These are phyloP conservation scores for Trachelus tabidus DNA, from an alignment of 2,888 invertebrate genomes.

Conservation along the genomic window DNA sequence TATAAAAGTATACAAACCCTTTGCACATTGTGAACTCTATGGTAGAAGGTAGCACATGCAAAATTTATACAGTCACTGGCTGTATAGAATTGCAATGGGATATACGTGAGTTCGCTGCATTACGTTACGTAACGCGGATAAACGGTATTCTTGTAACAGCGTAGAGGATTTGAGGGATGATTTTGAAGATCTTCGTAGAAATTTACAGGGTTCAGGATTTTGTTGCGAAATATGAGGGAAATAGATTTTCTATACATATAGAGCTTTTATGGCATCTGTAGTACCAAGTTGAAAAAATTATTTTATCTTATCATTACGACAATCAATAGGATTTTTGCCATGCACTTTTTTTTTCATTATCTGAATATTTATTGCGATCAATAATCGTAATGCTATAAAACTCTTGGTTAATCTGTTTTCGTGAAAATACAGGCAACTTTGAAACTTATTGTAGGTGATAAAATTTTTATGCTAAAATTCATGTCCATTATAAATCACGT, in stretches of 20 bases:
- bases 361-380: not conserved
- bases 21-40: not conserved
- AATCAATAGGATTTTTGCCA: not conserved
- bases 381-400: not conserved
- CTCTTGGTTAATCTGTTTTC: not conserved
- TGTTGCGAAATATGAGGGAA: not conserved
- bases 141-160: not conserved
- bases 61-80: not conserved
- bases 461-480: not conserved
- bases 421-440: not conserved
- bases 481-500: not conserved
- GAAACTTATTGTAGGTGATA: not conserved
- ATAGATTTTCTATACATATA: not conserved
- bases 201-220: not conserved
- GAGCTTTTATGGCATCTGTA: not conserved
- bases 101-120: not conserved
- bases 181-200: not conserved
- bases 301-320: not conserved
- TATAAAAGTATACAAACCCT: not conserved
- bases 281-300: not conserved
- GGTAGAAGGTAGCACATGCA: not conserved
- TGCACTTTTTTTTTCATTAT: not conserved
- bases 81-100: not conserved
- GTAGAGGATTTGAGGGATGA: not conserved
- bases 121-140: not conserved